These are phyloP conservation scores for Aspiorhynchus laticeps DNA, from an alignment of 2,113 vertebrate genomes.

Conservation along the genomic window DNA sequence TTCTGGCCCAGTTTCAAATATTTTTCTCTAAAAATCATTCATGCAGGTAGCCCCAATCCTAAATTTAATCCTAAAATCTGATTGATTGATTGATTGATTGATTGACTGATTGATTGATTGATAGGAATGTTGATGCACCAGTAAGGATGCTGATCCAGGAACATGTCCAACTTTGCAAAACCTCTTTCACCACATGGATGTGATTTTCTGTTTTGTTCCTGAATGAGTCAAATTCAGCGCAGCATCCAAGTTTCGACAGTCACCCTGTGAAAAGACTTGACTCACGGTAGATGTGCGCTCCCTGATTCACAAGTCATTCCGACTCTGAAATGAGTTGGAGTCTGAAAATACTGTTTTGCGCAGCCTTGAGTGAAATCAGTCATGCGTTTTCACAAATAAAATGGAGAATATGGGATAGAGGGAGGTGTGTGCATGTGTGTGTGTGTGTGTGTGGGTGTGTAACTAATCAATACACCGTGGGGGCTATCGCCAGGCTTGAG, in stretches of 20 bases:
- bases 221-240: not conserved
- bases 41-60: not conserved
- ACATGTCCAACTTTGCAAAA: not conserved
- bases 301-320: conserved; percentile 20
- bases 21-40: not conserved
- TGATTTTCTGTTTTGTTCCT: not conserved
- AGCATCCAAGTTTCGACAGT: not conserved
- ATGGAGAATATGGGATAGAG: not conserved
- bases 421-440: not conserved
- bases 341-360: conserved; percentile 8
- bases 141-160: not conserved
- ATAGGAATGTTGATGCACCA: not conserved
- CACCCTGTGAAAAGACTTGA: not conserved
- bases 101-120: not conserved
- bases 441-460: conserved; percentile 9
- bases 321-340: conserved; percentile 23
- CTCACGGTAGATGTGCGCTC: conserved; percentile 2
- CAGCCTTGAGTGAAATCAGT: conserved; percentile 15
- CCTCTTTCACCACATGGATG: not conserved
- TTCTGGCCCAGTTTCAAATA: not conserved
- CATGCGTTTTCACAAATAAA: conserved; percentile 2
- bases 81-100: not conserved
- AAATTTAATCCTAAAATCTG: not conserved
- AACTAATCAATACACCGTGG: conserved; percentile 57
- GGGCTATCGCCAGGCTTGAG: conserved; percentile 32